Evolutionary conservation across 2,888 invertebrate genomes (phyloP), one percentile per base, ranked within the genome.

Genomic region (Epistrophe grossulariae): DNA sequence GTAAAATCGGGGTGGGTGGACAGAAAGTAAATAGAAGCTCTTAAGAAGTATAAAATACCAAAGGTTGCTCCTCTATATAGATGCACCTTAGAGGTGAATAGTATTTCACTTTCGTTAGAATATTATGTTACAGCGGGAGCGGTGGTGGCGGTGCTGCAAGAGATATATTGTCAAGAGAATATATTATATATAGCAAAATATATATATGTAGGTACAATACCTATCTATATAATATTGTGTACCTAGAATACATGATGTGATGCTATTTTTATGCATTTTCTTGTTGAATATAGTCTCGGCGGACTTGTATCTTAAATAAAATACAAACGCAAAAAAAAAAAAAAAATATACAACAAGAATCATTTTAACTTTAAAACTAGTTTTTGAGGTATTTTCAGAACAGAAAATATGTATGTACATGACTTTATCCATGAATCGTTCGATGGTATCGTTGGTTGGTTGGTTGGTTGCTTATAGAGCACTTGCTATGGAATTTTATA

Each of bases 381-480:
- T 84, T 84, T 79, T 64, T 10, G 70, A 76, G 50, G 24, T 84
- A 74, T 83, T 72, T 78, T 45, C 52, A 82, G 78, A 66, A 82
- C 72, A 72, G 55, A 38, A n/a, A 52, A 52, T 50, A 38, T 38
- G 31, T 7, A 3, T 10, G 38, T 72, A 59, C 40, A 52, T 40
- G 45, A 59, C 6, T 38, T 19, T 72, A 59, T 55, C 28, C 28
- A 55, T 38, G 48, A 55, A 55, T 70, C 28, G 52, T 5, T 64
- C 71, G 66, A 82, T 72, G 64, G 9, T 35, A 64, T 66, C 72
- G n/a, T n/a, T n/a, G n/a, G n/a, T n/a, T n/a, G n/a, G n/a, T n/a
- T 57, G 64, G 71, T 68, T 66, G 19, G 66, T 68, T 66, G 19
- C 48, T 48, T 66, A 40, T 28, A 35, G 52, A 72, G 55, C 73